Conservation (phyloP, 2,113 vertebrate genomes). For the Oreochromis tanganicae region DNA sequence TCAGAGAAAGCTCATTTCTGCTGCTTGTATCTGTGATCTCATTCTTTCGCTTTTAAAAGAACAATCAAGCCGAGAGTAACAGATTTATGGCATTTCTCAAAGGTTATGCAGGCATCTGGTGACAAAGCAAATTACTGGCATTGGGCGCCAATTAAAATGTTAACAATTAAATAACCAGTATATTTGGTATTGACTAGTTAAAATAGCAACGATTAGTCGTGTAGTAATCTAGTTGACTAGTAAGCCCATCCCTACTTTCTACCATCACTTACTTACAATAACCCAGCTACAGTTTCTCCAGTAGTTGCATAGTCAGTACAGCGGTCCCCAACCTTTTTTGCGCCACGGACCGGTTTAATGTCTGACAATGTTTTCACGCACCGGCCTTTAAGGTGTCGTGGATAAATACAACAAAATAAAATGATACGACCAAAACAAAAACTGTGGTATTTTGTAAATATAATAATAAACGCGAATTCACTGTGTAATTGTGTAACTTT, state of each 20-base stretch:
- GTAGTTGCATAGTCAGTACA: neutral
- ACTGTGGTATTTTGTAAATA: too few relatives aligned
- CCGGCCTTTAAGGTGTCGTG: too few relatives aligned
- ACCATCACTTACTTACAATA: neutral
- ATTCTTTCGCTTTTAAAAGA: neutral
- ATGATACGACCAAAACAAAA: too few relatives aligned
- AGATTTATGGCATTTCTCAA: neutral
- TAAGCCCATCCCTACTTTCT: neutral
- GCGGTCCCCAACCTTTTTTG: neutral
- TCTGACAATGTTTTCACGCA: too few relatives aligned
- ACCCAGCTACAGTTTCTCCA: neutral
- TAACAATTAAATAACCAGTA: neutral
- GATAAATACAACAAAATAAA: too few relatives aligned
- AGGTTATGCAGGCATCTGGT: neutral
- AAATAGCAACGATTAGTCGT: neutral
- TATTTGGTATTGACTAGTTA: neutral
- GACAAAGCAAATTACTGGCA: neutral
- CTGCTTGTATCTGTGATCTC: neutral
- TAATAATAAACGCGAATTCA: too few relatives aligned
- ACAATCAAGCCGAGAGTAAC: rapidly evolving
- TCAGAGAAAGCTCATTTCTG: neutral
- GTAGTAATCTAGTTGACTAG: neutral
- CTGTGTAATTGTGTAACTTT: too few relatives aligned
- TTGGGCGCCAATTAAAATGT: neutral
- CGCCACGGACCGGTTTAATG: too few relatives aligned